Conservation (phyloP, 2,113 vertebrate genomes). For the Syngnathoides biaculeatus region DNA sequence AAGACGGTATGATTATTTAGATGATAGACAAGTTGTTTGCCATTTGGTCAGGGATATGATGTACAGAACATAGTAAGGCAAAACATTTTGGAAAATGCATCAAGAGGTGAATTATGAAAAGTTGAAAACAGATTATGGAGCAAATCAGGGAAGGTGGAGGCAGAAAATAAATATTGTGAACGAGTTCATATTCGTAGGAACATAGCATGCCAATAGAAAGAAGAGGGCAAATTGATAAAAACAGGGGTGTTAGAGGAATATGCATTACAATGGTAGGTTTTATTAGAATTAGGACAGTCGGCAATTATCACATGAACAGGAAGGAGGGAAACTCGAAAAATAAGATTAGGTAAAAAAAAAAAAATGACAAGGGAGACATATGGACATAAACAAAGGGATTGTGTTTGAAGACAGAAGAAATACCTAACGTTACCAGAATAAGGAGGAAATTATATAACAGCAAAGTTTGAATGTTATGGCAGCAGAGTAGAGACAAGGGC, state of each 20-base stretch:
- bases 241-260: background rate
- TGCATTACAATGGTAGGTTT: background rate
- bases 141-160: too few relatives aligned
- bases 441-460: background rate
- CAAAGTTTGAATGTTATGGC: background rate
- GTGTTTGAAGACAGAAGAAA: constrained; percentile 55
- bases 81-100: background rate
- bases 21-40: constrained; percentile 8
- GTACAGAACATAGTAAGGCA: background rate
- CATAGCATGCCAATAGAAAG: background rate
- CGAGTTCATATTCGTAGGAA: background rate
- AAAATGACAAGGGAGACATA: constrained; percentile 44
- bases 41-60: background rate
- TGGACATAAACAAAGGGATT: constrained; percentile 61
- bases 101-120: constrained; percentile 4
- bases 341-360: constrained; percentile 38
- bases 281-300: background rate
- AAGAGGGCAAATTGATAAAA: background rate
- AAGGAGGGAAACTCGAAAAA: constrained; percentile 45
- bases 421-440: background rate
- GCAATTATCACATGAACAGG: background rate
- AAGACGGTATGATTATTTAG: constrained; percentile 4
- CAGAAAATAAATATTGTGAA: background rate
- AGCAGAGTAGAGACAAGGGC: background rate
- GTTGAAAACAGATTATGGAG: background rate